phyloP scores from a whole-genome alignment of 2,888 invertebrate genomes.

The Tetragonisca angustula region DNA sequence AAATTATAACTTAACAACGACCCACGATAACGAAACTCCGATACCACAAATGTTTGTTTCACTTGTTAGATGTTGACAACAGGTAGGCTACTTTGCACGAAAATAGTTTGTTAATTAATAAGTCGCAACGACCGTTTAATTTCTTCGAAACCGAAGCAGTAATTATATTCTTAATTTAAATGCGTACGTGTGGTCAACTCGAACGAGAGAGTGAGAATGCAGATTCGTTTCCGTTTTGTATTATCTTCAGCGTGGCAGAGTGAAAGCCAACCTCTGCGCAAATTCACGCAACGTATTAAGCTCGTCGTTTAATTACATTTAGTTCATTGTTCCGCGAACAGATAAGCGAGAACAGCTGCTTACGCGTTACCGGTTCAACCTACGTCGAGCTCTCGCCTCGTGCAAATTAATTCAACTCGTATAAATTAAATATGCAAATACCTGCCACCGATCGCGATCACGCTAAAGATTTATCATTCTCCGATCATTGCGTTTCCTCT shows the following conservation, averaged over 20 bases:
- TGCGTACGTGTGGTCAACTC: not conserved
- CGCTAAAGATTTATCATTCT: not conserved
- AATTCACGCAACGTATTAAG: constrained; percentile 34
- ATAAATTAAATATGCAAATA: not conserved
- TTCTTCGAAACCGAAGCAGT: not conserved
- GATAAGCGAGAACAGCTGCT: constrained; percentile 21
- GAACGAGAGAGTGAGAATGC: not conserved
- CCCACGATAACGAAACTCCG: no score
- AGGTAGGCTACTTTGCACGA: no score
- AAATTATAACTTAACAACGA: no score
- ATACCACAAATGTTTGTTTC: no score
- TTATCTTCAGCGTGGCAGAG: constrained; percentile 32
- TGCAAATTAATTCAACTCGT: not conserved
- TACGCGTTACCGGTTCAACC: constrained; percentile 4
- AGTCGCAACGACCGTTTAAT: not conserved
- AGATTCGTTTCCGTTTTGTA: constrained; percentile 12
- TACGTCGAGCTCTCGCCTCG: not conserved
- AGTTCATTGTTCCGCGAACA: constrained; percentile 46
- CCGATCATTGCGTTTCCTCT: not conserved
- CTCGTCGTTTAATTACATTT: constrained; percentile 56
- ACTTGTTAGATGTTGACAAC: no score
- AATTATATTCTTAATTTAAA: constrained; percentile 15
- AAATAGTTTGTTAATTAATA: not conserved
- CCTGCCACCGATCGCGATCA: constrained; percentile 13
- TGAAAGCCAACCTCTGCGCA: constrained; percentile 32